Conservation (phyloP, 2,797 vertebrate species). For the Saguinus oedipus region DNA sequence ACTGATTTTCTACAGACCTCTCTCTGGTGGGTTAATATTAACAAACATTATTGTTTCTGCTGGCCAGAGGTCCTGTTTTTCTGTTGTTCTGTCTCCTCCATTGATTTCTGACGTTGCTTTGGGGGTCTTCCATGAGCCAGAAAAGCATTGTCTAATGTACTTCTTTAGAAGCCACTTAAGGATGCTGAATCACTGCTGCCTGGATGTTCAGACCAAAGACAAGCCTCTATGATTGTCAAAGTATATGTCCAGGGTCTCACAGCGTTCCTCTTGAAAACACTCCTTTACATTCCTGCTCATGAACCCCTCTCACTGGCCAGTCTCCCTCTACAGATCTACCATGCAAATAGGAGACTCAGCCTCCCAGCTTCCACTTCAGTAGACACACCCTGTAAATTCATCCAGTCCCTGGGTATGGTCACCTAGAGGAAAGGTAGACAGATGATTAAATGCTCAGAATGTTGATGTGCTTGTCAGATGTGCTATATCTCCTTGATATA, state of each 20-base stretch:
- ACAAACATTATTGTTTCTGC: slow-evolving; percentile 34
- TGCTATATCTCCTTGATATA: neutral
- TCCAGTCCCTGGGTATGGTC: too few species aligned
- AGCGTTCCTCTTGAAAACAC: neutral
- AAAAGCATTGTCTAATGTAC: neutral
- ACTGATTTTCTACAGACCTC: slow-evolving; percentile 39
- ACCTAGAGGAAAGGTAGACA: neutral
- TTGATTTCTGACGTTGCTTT: neutral
- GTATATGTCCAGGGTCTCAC: neutral
- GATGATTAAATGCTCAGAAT: neutral
- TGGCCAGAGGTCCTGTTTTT: neutral
- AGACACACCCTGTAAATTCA: neutral
- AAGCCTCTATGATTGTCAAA: neutral
- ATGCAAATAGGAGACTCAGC: neutral
- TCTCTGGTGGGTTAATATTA: neutral
- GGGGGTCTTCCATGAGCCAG: neutral
- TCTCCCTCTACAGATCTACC: neutral
- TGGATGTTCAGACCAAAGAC: neutral
- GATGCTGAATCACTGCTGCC: neutral
- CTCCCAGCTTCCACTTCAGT: neutral
- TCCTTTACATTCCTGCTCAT: neutral
- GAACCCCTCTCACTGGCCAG: neutral
- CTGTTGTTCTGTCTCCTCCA: neutral
- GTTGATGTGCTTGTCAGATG: too few species aligned
- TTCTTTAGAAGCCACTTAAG: neutral